Conservation (phyloP, 2,797 vertebrate genomes). For the Orientallactaga sibirica region DNA sequence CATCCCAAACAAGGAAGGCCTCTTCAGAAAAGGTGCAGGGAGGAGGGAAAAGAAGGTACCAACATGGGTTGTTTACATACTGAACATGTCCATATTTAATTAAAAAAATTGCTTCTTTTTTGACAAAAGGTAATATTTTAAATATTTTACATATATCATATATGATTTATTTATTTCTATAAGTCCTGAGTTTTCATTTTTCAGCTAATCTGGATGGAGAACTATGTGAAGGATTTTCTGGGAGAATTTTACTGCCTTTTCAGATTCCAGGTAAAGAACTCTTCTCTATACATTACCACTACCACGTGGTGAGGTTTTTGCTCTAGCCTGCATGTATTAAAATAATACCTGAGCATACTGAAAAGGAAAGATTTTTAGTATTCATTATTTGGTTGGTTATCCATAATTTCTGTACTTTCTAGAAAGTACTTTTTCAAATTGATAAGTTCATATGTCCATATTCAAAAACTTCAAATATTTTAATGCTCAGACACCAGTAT, state of each 20-base stretch:
- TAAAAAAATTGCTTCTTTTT: no score
- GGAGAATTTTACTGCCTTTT: neutral
- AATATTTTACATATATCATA: no score
- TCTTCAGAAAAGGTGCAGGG: no score
- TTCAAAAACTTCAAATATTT: neutral
- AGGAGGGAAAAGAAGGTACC: no score
- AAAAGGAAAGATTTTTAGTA: neutral
- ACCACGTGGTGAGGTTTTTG: neutral
- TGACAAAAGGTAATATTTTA: no score
- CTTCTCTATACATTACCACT: neutral
- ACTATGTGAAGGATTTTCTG: neutral
- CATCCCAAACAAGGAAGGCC: no score
- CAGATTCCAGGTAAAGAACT: neutral
- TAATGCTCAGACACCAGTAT: neutral
- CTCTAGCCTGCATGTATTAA: neutral
- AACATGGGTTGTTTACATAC: no score
- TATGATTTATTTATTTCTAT: no score
- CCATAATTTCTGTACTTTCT: neutral
- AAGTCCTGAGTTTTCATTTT: no score
- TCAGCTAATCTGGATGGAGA: neutral
- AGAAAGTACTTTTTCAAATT: slow-evolving; percentile 13
- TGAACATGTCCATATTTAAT: no score
- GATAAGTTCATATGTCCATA: neutral
- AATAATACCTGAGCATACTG: neutral
- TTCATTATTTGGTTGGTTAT: neutral